Conservation (phyloP, 2,797 vertebrate genomes). For the Sebastes reedi region DNA sequence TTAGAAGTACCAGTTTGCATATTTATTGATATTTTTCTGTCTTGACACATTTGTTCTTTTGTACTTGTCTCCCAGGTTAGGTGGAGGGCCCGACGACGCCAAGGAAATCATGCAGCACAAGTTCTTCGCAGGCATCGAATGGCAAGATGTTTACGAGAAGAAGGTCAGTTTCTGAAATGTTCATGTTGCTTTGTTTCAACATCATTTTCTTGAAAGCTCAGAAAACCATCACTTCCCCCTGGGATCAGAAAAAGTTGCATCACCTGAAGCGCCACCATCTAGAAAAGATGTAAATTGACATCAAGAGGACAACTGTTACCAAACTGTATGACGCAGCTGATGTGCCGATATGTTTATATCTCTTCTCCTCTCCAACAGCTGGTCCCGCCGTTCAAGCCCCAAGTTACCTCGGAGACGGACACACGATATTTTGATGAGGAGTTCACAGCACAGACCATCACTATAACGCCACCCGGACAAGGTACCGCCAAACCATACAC, state of each 20-base stretch:
- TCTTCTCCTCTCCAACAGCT: constrained; percentile 82
- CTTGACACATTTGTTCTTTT: background rate
- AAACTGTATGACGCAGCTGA: constrained; percentile 39
- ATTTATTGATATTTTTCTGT: background rate
- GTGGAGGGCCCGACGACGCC: constrained; percentile 93
- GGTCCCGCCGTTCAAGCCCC: constrained; percentile 94
- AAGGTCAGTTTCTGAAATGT: constrained; percentile 83
- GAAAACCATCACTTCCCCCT: background rate
- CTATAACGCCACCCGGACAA: constrained; percentile 98
- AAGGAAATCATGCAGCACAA: constrained; percentile 99
- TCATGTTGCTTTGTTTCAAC: background rate
- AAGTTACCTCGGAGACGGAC: constrained; percentile 98
- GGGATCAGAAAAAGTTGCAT: background rate
- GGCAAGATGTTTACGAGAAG: constrained; percentile 98
- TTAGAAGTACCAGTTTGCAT: background rate
- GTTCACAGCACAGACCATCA: constrained; percentile 98
- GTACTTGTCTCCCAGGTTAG: constrained; percentile 85
- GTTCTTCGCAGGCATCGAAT: constrained; percentile 94
- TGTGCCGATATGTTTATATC: constrained; percentile 57
- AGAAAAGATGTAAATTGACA: constrained; percentile 23
- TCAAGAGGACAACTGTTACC: constrained; percentile 43
- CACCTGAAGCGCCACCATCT: background rate
- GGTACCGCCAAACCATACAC: constrained; percentile 76
- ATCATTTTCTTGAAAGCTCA: background rate
- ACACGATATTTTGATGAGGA: constrained; percentile 98